Evolutionary conservation across 2,888 invertebrate genomes (phyloP), one percentile per base, ranked within the genome.

Genomic region (Danaus chrysippus): DNA sequence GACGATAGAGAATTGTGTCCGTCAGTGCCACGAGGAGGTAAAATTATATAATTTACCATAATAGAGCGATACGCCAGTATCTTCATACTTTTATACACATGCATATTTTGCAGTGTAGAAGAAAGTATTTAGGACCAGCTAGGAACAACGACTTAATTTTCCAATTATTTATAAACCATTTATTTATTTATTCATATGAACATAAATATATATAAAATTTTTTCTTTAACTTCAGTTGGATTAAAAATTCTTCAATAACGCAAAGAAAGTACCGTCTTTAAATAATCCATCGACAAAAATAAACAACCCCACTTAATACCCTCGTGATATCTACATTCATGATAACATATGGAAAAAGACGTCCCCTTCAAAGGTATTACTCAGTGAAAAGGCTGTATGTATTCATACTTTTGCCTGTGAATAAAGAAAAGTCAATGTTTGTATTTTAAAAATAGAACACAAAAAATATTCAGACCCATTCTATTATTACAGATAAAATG

Each of bases 401-500:
- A 12, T 8, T 17, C 9, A 8, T 10, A 17, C 15, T 10, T 8
- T 17, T 15, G 9, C 17, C 9, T 8, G 11, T 49, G 17, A 49
- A 17, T 49, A 49, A 10, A 49, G 11, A 12, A 43, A 13, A 12
- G 5, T 3, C 15, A 49, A 49, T 17, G 17, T 15, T 17, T 49
- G 17, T 49, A 10, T 49, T 15, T 10, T 10, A 10, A 49, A 17
- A 49, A 49, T 15, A 49, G 15, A n/a, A 46, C n/a, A 46, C 15
- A 46, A 46, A 46, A 49, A 49, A 17, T 17, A 49, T 17, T 49
- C 49, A 49, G 49, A 17, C 17, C 49, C 10, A 17, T 17, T 49
- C n/a, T 17, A 17, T 49, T 49, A 49, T 49, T 49, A 49, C 23
- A 58, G 42, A 58, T 17, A 42, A 49, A 58, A 42, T 58, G 53